These are phyloP conservation scores for Drosophila kohkoa DNA, from an alignment of 1,140 invertebrate genomes.

Conservation along the genomic window DNA sequence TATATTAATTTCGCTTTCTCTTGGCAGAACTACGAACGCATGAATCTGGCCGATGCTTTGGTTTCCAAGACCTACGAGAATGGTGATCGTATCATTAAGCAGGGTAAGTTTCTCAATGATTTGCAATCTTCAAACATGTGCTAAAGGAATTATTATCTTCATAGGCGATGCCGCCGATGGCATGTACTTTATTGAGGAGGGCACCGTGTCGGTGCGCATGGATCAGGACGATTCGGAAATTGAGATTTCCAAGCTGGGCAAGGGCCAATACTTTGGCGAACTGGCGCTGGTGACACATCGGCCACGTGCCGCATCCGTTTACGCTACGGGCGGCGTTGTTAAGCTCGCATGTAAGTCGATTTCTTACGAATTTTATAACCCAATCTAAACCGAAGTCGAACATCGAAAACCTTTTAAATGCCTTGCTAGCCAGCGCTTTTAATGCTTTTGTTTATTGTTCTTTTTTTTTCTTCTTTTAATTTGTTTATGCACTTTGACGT, in stretches of 20 bases:
- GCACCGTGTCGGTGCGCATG: conserved; percentile 92
- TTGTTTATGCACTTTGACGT: conserved; percentile 45
- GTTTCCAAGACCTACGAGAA: conserved; percentile 91
- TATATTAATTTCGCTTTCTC: conserved; percentile 5
- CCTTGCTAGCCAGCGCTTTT: conserved; percentile 34
- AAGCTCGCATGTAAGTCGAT: conserved; percentile 95
- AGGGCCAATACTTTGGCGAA: conserved; percentile 98
- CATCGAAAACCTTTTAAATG: conserved; percentile 44
- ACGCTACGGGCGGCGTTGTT: conserved; percentile 90
- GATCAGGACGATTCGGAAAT: conserved; percentile 92
- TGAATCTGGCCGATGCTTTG: conserved; percentile 98
- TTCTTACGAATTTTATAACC: background rate
- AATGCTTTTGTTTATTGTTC: conserved; percentile 58
- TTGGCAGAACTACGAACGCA: conserved; percentile 95
- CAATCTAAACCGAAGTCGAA: background rate
- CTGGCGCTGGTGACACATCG: conserved; percentile 98
- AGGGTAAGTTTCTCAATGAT: conserved; percentile 85
- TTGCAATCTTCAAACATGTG: no score
- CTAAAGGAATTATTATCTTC: no score
- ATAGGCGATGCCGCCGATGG: conserved; percentile 95
- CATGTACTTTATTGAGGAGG: conserved; percentile 98
- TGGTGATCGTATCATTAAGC: conserved; percentile 94
- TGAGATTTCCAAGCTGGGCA: conserved; percentile 90
- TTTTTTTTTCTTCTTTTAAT: conserved; percentile 32
- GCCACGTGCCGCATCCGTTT: conserved; percentile 97